Percentiles rank a stretch among this genome's conserved stretches.
Evolutionary conservation across 2,888 invertebrate genomes (phyloP).

Genomic region (Latrodectus hesperus): DNA sequence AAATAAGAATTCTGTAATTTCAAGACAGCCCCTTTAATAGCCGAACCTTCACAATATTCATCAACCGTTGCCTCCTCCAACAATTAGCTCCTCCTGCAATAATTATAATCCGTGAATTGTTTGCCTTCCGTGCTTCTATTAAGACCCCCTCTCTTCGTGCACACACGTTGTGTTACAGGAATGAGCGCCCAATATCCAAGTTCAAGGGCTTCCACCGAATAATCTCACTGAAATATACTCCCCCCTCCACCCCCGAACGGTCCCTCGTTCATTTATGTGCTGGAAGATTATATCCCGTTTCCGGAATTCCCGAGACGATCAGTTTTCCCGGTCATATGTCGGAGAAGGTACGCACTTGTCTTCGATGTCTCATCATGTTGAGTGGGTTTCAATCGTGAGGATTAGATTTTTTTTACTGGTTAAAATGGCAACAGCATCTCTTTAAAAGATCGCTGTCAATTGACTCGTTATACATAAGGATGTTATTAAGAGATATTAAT

Average conservation of each 20-base stretch:
- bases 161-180: not conserved
- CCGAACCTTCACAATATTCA: conserved; percentile 39
- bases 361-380: not conserved
- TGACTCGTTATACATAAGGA: no score
- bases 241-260: not conserved
- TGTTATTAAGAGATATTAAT: no score
- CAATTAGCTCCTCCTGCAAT: conserved; percentile 53
- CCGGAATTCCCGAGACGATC: conserved; percentile 38
- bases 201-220: conserved; percentile 16
- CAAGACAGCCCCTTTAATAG: not conserved
- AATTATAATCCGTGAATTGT: conserved; percentile 63
- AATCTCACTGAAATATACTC: not conserved
- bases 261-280: conserved; percentile 16
- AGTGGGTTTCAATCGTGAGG: no score
- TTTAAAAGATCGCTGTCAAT: no score
- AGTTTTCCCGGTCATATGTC: conserved; percentile 11
- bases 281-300: conserved; percentile 33
- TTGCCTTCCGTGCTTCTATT: conserved; percentile 55
- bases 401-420: no score
- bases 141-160: conserved; percentile 8
- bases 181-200: not conserved
- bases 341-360: not conserved
- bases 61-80: conserved; percentile 46
- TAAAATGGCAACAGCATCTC: no score
- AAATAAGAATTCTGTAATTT: not conserved